Evolutionary conservation across 2,113 vertebrate genomes (phyloP), one percentile per base, ranked within the genome.

Genomic region (Baryphthengus martii): DNA sequence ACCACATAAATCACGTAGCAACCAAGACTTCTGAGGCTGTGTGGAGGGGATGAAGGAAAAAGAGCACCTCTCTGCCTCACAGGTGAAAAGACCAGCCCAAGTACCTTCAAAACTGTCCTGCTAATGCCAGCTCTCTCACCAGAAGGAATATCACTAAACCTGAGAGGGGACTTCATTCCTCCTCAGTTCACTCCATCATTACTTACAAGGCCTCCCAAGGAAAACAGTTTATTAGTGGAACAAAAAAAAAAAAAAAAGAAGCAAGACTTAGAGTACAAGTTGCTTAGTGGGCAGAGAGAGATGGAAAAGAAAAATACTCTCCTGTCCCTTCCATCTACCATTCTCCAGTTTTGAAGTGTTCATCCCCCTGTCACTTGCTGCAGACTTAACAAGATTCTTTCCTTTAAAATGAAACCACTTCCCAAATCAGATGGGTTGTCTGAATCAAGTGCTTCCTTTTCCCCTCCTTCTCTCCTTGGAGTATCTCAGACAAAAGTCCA

Each of bases 391-490:
- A 84, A 84, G 21, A 88, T 79, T 58, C 59, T 65, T 82, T 78
- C 78, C 85, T 82, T 76, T 78, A 85, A 88, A 77, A 88, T 70
- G 6, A 93, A 93, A 90, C 12, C 40, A 84, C 58, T 85, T 93
- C 81, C 81, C 35, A 3, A 96, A 47, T 52, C 23, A 35, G 26
- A 76, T 24, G 84, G 33, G 25, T 85, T 89, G 82, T 93, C 83
- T 91, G 79, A 89, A 95, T 81, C 68, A 76, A 89, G 82, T 94
- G 21, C 58, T 93, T 96, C 78, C 84, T 21, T 72, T 59, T 39
- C 1, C 1, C 19, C 24, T 21, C 5, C 7, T 17, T 5, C 20
- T 14, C 11, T 58, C 33, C 50, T 37, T 5, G 2, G 18, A 90
- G 20, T 79, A 52, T 26, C 35, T 67, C 76, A 40, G 29, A 31